These are phyloP conservation scores for Penaeus monodon DNA, from an alignment of 2,888 invertebrate genomes.

Conservation along the genomic window DNA sequence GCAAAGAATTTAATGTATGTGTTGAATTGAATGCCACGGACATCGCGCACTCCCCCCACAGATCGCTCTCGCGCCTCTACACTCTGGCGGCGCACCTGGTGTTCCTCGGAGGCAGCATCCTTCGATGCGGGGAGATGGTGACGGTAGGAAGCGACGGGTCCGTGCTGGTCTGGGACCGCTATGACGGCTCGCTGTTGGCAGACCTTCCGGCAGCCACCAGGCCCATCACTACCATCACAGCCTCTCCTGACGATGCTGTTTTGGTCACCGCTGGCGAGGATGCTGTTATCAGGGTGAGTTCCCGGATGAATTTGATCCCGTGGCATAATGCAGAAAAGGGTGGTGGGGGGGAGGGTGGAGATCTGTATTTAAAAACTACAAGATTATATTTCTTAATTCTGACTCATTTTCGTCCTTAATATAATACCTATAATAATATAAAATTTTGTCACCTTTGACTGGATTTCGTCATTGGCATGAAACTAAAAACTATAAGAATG, in stretches of 20 bases:
- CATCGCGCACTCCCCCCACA: not conserved
- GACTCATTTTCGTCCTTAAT: too few relatives aligned
- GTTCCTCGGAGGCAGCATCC: slow-evolving; percentile 43
- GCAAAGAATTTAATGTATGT: too few relatives aligned
- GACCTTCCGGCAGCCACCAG: slow-evolving; percentile 34
- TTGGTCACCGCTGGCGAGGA: slow-evolving; percentile 55
- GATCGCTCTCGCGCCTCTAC: slow-evolving; percentile 34
- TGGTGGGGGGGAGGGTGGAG: too few relatives aligned
- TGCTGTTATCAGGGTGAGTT: slow-evolving; percentile 34
- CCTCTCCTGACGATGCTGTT: slow-evolving; percentile 29
- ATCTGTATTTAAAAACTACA: too few relatives aligned
- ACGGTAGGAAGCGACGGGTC: slow-evolving; percentile 49
- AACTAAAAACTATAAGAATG: too few relatives aligned
- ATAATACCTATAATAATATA: too few relatives aligned
- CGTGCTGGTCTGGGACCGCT: slow-evolving; percentile 51
- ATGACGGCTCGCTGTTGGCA: slow-evolving; percentile 41
- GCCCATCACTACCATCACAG: slow-evolving; percentile 39
- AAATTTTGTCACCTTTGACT: too few relatives aligned
- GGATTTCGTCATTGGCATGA: too few relatives aligned
- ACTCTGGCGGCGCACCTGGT: slow-evolving; percentile 39
- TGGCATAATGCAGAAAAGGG: not conserved
- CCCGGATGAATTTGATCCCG: not conserved
- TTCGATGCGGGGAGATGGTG: slow-evolving; percentile 48
- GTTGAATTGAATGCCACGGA: too few relatives aligned
- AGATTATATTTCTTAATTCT: too few relatives aligned